Evolutionary conservation across 2,888 invertebrate genomes (phyloP), one percentile per base, ranked within the genome.

Genomic region (Dusona sp.): DNA sequence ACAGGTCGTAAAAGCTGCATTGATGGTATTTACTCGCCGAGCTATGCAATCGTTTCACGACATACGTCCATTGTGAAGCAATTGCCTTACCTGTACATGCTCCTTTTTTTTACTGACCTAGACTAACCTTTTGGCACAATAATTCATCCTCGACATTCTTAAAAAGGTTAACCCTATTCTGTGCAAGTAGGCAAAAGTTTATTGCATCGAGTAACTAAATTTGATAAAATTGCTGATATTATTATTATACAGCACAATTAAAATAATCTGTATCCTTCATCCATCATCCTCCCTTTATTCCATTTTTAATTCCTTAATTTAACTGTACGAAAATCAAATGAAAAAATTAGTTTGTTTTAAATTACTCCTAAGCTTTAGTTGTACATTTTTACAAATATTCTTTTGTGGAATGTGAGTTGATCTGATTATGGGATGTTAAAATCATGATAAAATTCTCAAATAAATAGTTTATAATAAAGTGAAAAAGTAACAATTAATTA

Each of bases 1-100:
- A 25, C 54, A 36, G 45, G 45, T 82, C 74, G 82, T 85, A 79
- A 82, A 85, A 67, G 51, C 51, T 73, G 61, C 61, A 79, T 57
- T 38, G 57, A 68, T 77, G 70, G 42, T 45, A 61, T 38, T 81
- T 68, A 61, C 57, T 48, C 51, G 36, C 7, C 51, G 42, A 38
- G 45, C 38, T 78, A 9, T n/a, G 51, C 38, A 45, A 72, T 81
- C 65, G 77, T 81, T 65, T 65, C 73, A 79, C 78, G 65, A 22
- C 33, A 73, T 33, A 64, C 64, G 42, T 74, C 61, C 67, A 51
- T 64, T 68, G 51, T 64, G 51, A 68, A 85, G 79, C 74, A 77
- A 85, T 82, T 74, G 73, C 68, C 78, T 51, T 19, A 67, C 68
- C 51, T 16, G 42, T 61, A 72, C 48, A 57, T 25, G 57, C 61